These are phyloP conservation scores for Scaptomyza cyrtandrae DNA, from an alignment of 2,888 invertebrate genomes.

Conservation along the genomic window DNA sequence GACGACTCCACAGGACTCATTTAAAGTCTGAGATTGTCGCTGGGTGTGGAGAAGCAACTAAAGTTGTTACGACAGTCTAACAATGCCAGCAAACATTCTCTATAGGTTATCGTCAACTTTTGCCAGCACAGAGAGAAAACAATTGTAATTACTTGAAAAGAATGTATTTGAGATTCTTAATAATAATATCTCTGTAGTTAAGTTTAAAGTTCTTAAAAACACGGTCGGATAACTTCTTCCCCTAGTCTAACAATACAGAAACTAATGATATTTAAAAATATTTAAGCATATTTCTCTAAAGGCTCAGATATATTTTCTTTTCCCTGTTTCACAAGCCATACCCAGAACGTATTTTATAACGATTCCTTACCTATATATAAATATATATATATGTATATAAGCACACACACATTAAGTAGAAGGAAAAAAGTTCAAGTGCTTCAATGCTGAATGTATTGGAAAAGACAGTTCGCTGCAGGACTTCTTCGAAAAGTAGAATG, in stretches of 20 bases:
- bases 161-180: background rate
- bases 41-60: background rate
- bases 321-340: too few relatives aligned
- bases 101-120: background rate
- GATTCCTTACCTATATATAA: too few relatives aligned
- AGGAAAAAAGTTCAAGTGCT: slow-evolving; percentile 40
- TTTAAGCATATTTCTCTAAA: too few relatives aligned
- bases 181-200: too few relatives aligned
- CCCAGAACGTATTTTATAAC: too few relatives aligned
- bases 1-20: background rate
- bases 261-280: too few relatives aligned
- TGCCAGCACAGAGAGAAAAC: background rate
- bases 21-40: background rate
- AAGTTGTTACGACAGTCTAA: background rate
- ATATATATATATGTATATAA: too few relatives aligned
- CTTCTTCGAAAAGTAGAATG: background rate
- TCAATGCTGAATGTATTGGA: slow-evolving; percentile 44
- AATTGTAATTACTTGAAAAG: background rate
- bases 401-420: too few relatives aligned
- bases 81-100: background rate
- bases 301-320: too few relatives aligned
- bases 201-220: too few relatives aligned
- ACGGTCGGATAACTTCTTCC: too few relatives aligned
- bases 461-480: background rate
- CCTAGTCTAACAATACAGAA: too few relatives aligned